These are phyloP conservation scores for Bettongia penicillata DNA, from an alignment of 2,113 vertebrate species.

Conservation along the genomic window DNA sequence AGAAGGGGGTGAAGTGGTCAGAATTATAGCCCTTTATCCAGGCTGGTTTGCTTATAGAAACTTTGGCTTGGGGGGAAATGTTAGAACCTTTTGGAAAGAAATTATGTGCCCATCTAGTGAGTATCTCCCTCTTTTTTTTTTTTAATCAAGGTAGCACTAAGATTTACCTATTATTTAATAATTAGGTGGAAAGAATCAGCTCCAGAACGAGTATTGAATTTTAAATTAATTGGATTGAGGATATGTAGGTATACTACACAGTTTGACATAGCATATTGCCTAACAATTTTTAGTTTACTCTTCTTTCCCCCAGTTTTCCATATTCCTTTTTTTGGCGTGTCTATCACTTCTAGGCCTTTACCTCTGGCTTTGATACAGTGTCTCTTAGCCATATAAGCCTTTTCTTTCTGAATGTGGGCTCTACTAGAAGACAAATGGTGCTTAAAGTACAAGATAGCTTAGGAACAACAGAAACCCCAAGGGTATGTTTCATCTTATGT, in stretches of 20 bases:
- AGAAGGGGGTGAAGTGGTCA: not conserved
- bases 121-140: not conserved
- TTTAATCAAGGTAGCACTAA: not conserved
- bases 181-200: not conserved
- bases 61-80: not conserved
- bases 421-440: not conserved
- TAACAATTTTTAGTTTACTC: not conserved
- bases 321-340: not conserved
- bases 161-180: not conserved
- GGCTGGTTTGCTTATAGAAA: not conserved
- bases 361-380: not conserved
- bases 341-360: not conserved
- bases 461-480: not conserved
- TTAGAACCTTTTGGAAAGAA: not conserved
- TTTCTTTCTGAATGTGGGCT: not conserved
- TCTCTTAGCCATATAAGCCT: not conserved
- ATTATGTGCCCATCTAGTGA: not conserved
- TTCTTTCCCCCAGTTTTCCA: not conserved
- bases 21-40: not conserved
- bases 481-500: not conserved
- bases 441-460: not conserved
- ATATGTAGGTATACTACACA: not conserved
- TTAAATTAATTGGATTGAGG: not conserved
- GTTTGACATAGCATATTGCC: not conserved
- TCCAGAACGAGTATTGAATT: not conserved